Evolutionary conservation across 2,888 invertebrate species (phyloP).

Genomic region (Hyposoter dolosus): DNA sequence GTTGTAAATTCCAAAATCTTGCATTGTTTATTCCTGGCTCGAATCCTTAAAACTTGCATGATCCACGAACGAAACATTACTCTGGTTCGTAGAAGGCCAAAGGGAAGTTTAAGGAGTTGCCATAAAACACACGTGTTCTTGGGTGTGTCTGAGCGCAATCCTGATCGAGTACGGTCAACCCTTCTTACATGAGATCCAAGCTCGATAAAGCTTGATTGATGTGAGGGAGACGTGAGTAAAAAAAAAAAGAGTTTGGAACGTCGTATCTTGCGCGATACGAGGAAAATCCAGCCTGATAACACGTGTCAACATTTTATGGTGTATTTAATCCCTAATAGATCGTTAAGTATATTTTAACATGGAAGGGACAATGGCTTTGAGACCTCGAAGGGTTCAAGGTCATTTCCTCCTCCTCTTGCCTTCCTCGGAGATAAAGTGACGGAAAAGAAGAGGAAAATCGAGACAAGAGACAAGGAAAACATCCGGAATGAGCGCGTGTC

Average conservation of each 20-base stretch:
- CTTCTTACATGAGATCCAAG: constrained; percentile 28
- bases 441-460: neutral
- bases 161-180: constrained; percentile 36
- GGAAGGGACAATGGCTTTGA: neutral
- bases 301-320: neutral
- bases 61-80: constrained; percentile 16
- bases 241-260: neutral
- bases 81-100: neutral
- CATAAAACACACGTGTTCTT: constrained; percentile 26
- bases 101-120: constrained; percentile 9
- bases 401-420: neutral
- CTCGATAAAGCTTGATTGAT: constrained; percentile 50
- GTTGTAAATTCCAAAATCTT: neutral
- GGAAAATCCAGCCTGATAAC: neutral
- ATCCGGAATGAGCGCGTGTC: neutral
- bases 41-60: constrained; percentile 6
- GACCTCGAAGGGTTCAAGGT: neutral
- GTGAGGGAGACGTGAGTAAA: neutral
- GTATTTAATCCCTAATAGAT: neutral
- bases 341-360: neutral
- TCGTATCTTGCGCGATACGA: neutral
- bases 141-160: constrained; percentile 22
- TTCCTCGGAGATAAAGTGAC: neutral
- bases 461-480: constrained; percentile 4
- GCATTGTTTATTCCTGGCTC: constrained; percentile 10